These are phyloP conservation scores for Lochmaea capreae DNA, from an alignment of 2,888 invertebrate species.

Conservation along the genomic window DNA sequence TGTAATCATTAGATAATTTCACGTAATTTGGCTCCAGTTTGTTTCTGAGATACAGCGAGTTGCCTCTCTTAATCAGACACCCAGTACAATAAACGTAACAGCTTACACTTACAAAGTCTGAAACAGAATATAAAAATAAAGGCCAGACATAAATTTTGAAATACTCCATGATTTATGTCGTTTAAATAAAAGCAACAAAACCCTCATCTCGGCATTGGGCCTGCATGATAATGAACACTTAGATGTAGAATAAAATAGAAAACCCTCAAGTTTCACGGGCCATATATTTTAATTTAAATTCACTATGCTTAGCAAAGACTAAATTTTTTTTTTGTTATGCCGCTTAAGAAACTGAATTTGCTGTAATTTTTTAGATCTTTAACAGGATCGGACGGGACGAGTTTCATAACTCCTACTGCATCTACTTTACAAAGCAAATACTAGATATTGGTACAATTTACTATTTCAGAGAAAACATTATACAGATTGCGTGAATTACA, in stretches of 20 bases:
- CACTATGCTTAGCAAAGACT: constrained; percentile 27
- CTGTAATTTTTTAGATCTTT: background rate
- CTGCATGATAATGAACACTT: constrained; percentile 23
- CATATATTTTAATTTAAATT: constrained; percentile 37
- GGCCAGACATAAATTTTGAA: background rate
- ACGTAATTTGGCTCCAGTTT: too few relatives aligned
- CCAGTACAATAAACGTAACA: too few relatives aligned
- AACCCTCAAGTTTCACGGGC: constrained; percentile 20
- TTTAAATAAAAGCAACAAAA: constrained; percentile 12
- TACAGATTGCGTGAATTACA: too few relatives aligned
- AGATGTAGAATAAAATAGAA: constrained; percentile 14
- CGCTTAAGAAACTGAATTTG: background rate
- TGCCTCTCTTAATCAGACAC: too few relatives aligned
- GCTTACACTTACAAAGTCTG: background rate
- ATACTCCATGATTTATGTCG: constrained; percentile 13
- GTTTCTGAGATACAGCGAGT: too few relatives aligned
- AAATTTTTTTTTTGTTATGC: background rate
- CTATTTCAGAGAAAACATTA: too few relatives aligned
- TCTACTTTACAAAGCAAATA: too few relatives aligned
- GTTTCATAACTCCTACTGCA: too few relatives aligned
- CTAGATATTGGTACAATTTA: too few relatives aligned
- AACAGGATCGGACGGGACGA: background rate
- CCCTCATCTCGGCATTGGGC: constrained; percentile 16
- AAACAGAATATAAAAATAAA: background rate
- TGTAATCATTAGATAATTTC: too few relatives aligned